phyloP scores from a whole-genome alignment of 1,140 invertebrate species.

The Dendrolimus punctatus region DNA sequence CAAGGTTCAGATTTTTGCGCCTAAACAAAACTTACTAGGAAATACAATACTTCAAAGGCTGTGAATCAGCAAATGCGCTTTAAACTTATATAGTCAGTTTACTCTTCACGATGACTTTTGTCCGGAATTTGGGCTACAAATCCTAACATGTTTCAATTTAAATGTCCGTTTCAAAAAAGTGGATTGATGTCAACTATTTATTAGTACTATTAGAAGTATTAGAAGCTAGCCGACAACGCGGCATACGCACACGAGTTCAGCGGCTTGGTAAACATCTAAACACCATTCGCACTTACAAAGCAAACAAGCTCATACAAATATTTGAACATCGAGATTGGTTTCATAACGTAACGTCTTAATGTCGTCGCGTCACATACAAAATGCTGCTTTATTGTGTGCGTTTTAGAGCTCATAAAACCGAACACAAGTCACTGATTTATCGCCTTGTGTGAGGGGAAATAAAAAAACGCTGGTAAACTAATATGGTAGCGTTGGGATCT shows the following conservation, averaged over 20 bases:
- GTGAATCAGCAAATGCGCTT: too few relatives aligned
- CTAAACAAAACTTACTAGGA: too few relatives aligned
- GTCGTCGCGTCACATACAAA: slow-evolving; percentile 23
- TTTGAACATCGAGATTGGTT: slow-evolving; percentile 59
- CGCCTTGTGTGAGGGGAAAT: slow-evolving; percentile 22
- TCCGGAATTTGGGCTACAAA: too few relatives aligned
- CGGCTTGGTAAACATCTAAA: slow-evolving; percentile 62
- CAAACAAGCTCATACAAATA: slow-evolving; percentile 66
- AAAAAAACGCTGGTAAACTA: slow-evolving; percentile 54
- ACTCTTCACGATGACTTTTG: too few relatives aligned
- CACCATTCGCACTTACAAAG: slow-evolving; percentile 68
- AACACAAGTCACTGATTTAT: slow-evolving; percentile 16
- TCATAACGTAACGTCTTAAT: slow-evolving; percentile 34
- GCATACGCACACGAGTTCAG: slow-evolving; percentile 52
- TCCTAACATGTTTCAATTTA: too few relatives aligned
- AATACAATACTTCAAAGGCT: too few relatives aligned
- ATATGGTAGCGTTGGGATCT: slow-evolving; percentile 50
- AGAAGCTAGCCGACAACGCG: slow-evolving; percentile 35
- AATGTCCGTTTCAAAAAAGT: slow-evolving; percentile 12
- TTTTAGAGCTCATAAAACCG: slow-evolving; percentile 27
- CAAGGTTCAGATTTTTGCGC: too few relatives aligned
- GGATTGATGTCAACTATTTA: slow-evolving; percentile 55
- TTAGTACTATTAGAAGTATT: slow-evolving; percentile 61
- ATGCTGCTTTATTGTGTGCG: slow-evolving; percentile 28
- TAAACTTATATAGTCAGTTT: too few relatives aligned